Evolutionary conservation across 2,888 invertebrate genomes (phyloP), one percentile per base, ranked within the genome.

Genomic region (Caenorhabditis imperialis): DNA sequence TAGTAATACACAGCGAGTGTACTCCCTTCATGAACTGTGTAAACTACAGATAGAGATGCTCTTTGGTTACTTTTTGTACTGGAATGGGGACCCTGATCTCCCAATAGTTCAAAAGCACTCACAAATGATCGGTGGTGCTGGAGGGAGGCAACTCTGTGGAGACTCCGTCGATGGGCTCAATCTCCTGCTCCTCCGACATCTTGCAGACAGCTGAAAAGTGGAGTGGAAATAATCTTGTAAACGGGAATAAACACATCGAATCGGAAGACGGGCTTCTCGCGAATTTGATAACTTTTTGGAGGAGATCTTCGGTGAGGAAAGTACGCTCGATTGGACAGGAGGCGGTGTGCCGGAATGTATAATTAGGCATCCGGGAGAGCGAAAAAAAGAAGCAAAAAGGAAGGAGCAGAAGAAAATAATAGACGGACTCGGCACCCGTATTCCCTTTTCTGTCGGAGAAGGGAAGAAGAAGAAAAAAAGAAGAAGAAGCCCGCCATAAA

Each of bases 51-150:
- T n/a, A n/a, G n/a, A n/a, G n/a, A n/a, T n/a, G n/a, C n/a, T n/a
- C n/a, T n/a, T n/a, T n/a, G n/a, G n/a, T n/a, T n/a, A n/a, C n/a
- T n/a, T n/a, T n/a, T n/a, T n/a, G n/a, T n/a, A n/a, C n/a, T n/a
- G n/a, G n/a, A n/a, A n/a, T n/a, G n/a, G n/a, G n/a, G n/a, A n/a
- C n/a, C n/a, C n/a, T n/a, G n/a, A n/a, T 14, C 12, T n/a, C 30
- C 12, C 25, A 47, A 33, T 8, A 18, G 33, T 48, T 25, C 14
- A 10, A 23, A 25, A 14, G 37, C n/a, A 63, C 63, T 72, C 25
- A 72, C 71, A 72, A 40, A 40, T 72, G 62, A 23, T 72, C 71
- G 22, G 57, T 58, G 7, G 71, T 63, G 23, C 38, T 58, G 3
- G 62, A 63, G 20, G 55, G 54, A 27, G 55, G 50, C 16, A 62